Conservation (phyloP, 1,140 invertebrate species). For the Goniozus legneri region DNA sequence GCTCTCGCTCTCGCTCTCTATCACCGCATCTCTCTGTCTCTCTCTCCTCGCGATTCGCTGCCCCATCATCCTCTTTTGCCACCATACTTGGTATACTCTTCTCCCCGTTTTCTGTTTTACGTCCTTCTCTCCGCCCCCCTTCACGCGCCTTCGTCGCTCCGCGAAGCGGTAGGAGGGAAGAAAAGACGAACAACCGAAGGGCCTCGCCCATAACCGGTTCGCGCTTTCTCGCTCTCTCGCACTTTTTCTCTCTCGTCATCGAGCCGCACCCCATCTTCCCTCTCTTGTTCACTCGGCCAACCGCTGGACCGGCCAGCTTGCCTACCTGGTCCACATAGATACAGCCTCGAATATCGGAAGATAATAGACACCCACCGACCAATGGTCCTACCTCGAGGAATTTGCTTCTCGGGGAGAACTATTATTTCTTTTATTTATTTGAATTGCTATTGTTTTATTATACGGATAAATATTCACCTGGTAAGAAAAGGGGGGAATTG, state of each 20-base stretch:
- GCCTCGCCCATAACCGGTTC: slow-evolving; percentile 55
- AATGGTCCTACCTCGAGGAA: not conserved
- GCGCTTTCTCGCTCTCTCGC: too few relatives aligned
- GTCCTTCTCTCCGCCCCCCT: slow-evolving; percentile 2
- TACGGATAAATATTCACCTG: too few relatives aligned
- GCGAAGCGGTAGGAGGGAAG: slow-evolving; percentile 27
- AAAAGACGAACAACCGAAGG: slow-evolving; percentile 30
- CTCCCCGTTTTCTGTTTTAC: slow-evolving; percentile 14
- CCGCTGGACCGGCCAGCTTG: slow-evolving; percentile 25
- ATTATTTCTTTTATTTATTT: too few relatives aligned
- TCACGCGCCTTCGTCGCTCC: slow-evolving; percentile 6
- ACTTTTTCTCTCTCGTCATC: slow-evolving; percentile 46
- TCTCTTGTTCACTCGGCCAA: slow-evolving; percentile 18
- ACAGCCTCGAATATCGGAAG: slow-evolving; percentile 14
- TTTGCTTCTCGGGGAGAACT: not conserved
- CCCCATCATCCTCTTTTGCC: slow-evolving; percentile 49
- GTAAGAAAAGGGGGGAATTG: too few relatives aligned
- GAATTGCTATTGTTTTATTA: too few relatives aligned
- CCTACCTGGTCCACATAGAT: slow-evolving; percentile 38
- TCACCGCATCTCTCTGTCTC: slow-evolving; percentile 10
- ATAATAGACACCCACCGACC: slow-evolving; percentile 26
- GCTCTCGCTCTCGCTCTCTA: slow-evolving; percentile 16
- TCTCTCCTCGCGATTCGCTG: slow-evolving; percentile 20
- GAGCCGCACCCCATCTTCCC: slow-evolving; percentile 23
- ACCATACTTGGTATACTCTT: slow-evolving; percentile 52